phyloP scores from a whole-genome alignment of 2,113 vertebrate species.

The Lutjanus erythropterus region DNA sequence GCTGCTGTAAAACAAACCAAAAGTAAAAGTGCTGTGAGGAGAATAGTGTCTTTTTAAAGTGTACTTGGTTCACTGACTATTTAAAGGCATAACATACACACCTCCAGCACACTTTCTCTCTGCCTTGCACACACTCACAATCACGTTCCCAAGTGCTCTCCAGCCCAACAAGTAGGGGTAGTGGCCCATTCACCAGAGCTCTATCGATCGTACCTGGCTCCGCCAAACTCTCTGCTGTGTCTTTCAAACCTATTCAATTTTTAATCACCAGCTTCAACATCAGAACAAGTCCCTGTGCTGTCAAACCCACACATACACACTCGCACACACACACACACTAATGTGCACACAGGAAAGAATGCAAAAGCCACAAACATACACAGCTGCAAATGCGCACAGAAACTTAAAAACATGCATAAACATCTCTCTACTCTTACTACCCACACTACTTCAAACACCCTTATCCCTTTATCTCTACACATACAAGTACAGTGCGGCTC shows the following conservation, averaged over 20 bases:
- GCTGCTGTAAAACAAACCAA: not conserved
- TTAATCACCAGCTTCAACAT: slow-evolving; percentile 82
- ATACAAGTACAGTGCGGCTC: slow-evolving; percentile 19
- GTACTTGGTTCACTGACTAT: slow-evolving; percentile 34
- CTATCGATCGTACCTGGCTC: slow-evolving; percentile 80
- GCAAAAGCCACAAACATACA: slow-evolving; percentile 46
- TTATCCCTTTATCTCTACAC: not conserved
- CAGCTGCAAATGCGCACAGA: slow-evolving; percentile 42
- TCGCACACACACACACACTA: not conserved
- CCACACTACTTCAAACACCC: slow-evolving; percentile 48
- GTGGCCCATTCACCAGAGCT: slow-evolving; percentile 66
- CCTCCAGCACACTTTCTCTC: slow-evolving; percentile 19
- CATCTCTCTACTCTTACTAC: slow-evolving; percentile 23
- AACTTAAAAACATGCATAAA: slow-evolving; percentile 42
- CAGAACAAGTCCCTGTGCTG: slow-evolving; percentile 66
- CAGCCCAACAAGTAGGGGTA: slow-evolving; percentile 50
- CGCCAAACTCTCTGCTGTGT: slow-evolving; percentile 76
- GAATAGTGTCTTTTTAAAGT: slow-evolving; percentile 23
- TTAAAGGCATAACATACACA: slow-evolving; percentile 9
- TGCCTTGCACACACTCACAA: slow-evolving; percentile 30
- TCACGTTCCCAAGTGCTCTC: slow-evolving; percentile 47
- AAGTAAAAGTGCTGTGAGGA: not conserved
- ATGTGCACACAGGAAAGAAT: slow-evolving; percentile 30
- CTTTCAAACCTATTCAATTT: slow-evolving; percentile 85
- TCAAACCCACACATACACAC: slow-evolving; percentile 30